A percentile compares a stretch with the other conserved stretches of the same genome.
Evolutionary conservation across 1,140 invertebrate species (phyloP).

Genomic region (Teleopsis dalmanni): DNA sequence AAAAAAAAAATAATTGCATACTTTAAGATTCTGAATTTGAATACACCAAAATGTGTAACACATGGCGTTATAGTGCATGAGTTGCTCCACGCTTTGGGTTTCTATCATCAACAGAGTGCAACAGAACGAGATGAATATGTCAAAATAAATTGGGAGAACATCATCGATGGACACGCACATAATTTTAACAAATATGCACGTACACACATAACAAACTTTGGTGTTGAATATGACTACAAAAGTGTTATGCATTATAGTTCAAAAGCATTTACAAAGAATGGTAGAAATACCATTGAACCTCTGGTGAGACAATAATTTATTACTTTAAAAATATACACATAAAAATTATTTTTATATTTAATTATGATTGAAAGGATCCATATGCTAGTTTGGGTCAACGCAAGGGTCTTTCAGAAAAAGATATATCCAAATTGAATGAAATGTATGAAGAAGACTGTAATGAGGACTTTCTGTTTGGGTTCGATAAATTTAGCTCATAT

Average conservation of each 20-base stretch:
- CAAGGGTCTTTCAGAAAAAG: conserved; percentile 56
- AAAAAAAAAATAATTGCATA: not conserved
- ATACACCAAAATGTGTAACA: conserved; percentile 50
- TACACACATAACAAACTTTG: conserved; percentile 55
- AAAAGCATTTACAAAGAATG: conserved; percentile 57
- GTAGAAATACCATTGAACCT: conserved; percentile 52
- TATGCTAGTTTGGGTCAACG: conserved; percentile 54
- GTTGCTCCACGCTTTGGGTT: conserved; percentile 63
- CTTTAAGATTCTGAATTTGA: conserved; percentile 47
- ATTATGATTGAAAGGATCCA: conserved; percentile 22
- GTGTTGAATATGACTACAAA: conserved; percentile 58
- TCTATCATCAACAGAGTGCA: conserved; percentile 65
- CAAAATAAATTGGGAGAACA: conserved; percentile 58
- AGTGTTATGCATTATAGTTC: conserved; percentile 67
- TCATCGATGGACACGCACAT: conserved; percentile 53
- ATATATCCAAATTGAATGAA: conserved; percentile 55
- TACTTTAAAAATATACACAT: not conserved
- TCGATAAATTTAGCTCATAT: conserved; percentile 29
- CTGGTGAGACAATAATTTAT: conserved; percentile 42
- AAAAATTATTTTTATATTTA: not conserved
- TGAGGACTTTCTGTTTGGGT: conserved; percentile 21
- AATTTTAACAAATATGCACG: conserved; percentile 64
- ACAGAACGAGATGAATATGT: conserved; percentile 63
- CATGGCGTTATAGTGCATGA: conserved; percentile 56
- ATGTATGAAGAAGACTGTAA: conserved; percentile 56